These are phyloP conservation scores for Amiota mariae DNA, from an alignment of 2,888 invertebrate species.

Conservation along the genomic window DNA sequence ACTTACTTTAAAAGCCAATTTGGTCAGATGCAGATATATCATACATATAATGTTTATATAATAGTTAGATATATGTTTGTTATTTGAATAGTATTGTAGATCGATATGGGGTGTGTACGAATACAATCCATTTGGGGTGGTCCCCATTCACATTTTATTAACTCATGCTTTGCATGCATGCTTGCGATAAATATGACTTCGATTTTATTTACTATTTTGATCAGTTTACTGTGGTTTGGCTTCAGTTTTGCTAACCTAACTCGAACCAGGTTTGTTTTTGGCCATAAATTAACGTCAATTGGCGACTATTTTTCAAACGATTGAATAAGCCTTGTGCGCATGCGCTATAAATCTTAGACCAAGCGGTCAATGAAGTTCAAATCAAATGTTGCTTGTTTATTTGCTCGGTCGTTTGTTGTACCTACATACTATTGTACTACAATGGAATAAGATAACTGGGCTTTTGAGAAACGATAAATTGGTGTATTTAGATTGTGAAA, in stretches of 20 bases:
- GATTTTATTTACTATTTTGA: neutral
- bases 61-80: too few relatives aligned
- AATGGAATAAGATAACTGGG: neutral
- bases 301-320: slow-evolving; percentile 46
- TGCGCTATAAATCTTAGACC: slow-evolving; percentile 63
- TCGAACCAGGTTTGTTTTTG: neutral
- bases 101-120: slow-evolving; percentile 15
- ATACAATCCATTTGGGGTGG: slow-evolving; percentile 8
- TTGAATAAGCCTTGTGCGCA: slow-evolving; percentile 46
- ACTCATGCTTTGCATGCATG: neutral
- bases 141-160: slow-evolving; percentile 10
- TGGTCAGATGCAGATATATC: neutral
- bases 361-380: slow-evolving; percentile 63
- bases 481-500: slow-evolving; percentile 60
- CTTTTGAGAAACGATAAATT: slow-evolving; percentile 8
- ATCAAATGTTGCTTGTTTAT: slow-evolving; percentile 36
- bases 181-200: slow-evolving; percentile 15
- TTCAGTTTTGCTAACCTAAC: slow-evolving; percentile 31
- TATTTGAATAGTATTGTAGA: too few relatives aligned
- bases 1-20: slow-evolving; percentile 13
- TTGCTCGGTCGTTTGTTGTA: slow-evolving; percentile 30
- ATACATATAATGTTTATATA: too few relatives aligned
- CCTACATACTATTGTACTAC: too few relatives aligned
- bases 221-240: neutral
- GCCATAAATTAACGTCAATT: slow-evolving; percentile 69